Evolutionary conservation across 2,888 invertebrate species (phyloP), one percentile per base, ranked within the genome.

Genomic region (Podotricha telesiphe): DNA sequence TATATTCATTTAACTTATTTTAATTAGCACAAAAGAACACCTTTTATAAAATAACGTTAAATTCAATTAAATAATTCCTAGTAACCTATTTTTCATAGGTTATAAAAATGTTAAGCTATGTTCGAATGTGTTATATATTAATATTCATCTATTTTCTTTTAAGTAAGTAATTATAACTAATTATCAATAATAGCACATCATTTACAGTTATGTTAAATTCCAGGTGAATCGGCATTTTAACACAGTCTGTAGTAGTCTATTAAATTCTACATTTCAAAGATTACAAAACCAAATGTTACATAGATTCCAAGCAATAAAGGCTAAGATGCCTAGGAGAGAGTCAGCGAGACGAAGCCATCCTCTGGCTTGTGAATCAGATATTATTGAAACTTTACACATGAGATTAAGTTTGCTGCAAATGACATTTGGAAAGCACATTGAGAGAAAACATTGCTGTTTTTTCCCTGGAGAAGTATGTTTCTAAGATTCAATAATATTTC

Each of bases 381-480:
- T 98, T 58, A 96, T 98, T 81, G 98, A 98, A 88, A 98, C 98
- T 0, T 94, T 98, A 76, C 97, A 98, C 82, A 98, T 98, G 96
- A 94, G 98, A 75, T 94, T 98, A 63, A 97, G 97, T 65, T 91
- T 98, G 68, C 93, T 98, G 72, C 97, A 98, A 89, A 98, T 98
- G 98, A 96, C 98, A 20, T 98, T 98, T 92, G 97, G 97, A 64
- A 98, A 98, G 89, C 98, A 98, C 86, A 98, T 98, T 83, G 98
- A 98, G 86, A 94, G 97, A 79, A 97, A 97, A 83, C 96, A 98
- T 82, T 97, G 97, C 85, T 98, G 98, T 89, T 98, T 98, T 88
- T 98, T 98, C 83, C 97, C 98, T 58, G 98, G 98, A 87, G 98
- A 97, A 94, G 97, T 97, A 93, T 59, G 65, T 58, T 51, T 53